Percentiles rank a stretch among this genome's conserved stretches.
phyloP scores from a whole-genome alignment of 2,888 invertebrate species.

The Metalampra italica region DNA sequence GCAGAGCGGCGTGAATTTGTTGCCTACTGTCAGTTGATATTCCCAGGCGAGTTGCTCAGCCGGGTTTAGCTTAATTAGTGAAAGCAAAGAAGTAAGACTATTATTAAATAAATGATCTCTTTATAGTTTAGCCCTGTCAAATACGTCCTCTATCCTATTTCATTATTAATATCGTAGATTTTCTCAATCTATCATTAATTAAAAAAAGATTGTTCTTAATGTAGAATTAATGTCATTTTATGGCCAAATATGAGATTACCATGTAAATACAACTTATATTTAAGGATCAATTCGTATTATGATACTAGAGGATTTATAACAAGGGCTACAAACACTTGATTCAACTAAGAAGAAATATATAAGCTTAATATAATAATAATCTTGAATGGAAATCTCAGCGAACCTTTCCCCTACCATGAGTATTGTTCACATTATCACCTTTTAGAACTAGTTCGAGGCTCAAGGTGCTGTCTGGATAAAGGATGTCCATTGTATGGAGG shows the following conservation, averaged over 20 bases:
- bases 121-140: constrained; percentile 46
- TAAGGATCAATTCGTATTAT: not conserved
- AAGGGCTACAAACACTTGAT: not conserved
- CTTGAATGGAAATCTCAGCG: not conserved
- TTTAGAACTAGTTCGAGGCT: too few species aligned
- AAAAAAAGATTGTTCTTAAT: not conserved
- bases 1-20: too few species aligned
- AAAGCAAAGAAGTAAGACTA: not conserved
- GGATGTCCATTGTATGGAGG: too few species aligned
- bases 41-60: too few species aligned
- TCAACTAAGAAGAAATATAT: not conserved
- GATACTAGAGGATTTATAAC: not conserved
- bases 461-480: too few species aligned
- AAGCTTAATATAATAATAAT: not conserved
- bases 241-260: constrained; percentile 25
- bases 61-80: not conserved
- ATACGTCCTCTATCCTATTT: constrained; percentile 40
- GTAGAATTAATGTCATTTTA: constrained; percentile 18
- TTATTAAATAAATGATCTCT: not conserved
- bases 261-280: constrained; percentile 24
- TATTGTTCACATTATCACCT: too few species aligned
- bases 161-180: not conserved
- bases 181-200: not conserved
- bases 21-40: too few species aligned
- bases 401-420: not conserved